Evolutionary conservation across 2,113 vertebrate species (phyloP), one percentile per base, ranked within the genome.

Genomic region (Melanostigma gelatinosum): DNA sequence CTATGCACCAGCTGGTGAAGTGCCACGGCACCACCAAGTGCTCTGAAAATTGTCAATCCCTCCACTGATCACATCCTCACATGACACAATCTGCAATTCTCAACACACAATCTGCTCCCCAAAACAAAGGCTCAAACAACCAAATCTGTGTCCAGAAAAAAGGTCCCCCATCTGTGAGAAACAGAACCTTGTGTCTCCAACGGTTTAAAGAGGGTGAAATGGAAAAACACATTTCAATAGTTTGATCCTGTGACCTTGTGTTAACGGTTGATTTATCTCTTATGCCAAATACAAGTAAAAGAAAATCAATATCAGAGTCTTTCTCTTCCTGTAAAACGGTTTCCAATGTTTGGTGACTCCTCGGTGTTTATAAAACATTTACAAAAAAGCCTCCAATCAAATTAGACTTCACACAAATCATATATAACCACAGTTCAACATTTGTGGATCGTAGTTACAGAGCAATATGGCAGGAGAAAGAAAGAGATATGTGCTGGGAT

Each of bases 21-120:
- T 58, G 70, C 36, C 48, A 75, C 36, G 29, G 42, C 44, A 60
- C 52, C 58, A 72, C 38, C 32, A 75, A 80, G 77, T 54, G 29
- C 79, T 75, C 55, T 77, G 46, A 82, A 32, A 77, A 70, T 79
- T 57, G 32, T 82, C 62, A 82, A 82, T 82, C 54, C 15, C 48
- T 61, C 60, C 77, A 74, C 67, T 62, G 32, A 78, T 85, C 64
- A 87, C 61, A 65, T 65, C 48, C 38, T 75, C 67, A 63, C 67
- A 58, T 77, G 75, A 68, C 72, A 65, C 54, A 75, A 72, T 77
- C 79, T 76, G 80, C 54, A 54, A 18, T 57, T 72, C 27, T 65
- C 20, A 75, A 75, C n/a, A 34, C 32, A 63, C n/a, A 85, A 66
- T 70, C 57, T 74, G 62, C 29, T 71, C 44, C 74, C 20, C 46